Evolutionary conservation across 2,888 invertebrate species (phyloP), one percentile per base, ranked within the genome.

Genomic region (Drosophila cracens): DNA sequence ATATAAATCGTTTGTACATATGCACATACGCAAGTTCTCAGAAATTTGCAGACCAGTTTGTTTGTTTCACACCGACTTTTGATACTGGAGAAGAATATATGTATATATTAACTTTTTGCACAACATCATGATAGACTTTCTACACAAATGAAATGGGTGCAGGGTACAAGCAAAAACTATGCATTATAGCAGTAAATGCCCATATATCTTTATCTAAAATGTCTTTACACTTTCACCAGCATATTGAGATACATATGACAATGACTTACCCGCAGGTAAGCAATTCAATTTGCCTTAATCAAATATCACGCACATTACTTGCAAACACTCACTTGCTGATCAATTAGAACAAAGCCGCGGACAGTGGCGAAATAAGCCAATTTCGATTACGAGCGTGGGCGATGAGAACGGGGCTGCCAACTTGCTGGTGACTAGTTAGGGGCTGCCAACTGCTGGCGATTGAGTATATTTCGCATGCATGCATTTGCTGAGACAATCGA

Each of bases 391-490:
- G 2, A 31, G 5, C 16, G 8, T 3, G 8, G 31, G 8, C 29
- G 2, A 16, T 40, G 18, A 10, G 13, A 25, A n/a, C 43, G 16
- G 66, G 2, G 38, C 66, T 67, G 66, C n/a, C 66, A 48, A 64
- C 52, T 21, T 16, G n/a, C 2, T n/a, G n/a, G 40, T 0, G 0
- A 31, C 10, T 10, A 31, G 25, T 11, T 13, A 5, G 11, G 67
- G 2, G 49, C 49, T 67, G 67, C 38, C 67, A 49, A 54, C 33
- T 13, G 33, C 2, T 53, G 16, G 25, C 6, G 43, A 11, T 13
- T 16, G 33, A 54, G 25, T 6, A 4, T 27, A 25, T 46, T 34
- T 52, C 11, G 27, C 36, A 54, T 3, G 53, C 10, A 34, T 53
- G 53, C 34, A 34, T 25, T 13, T 16, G 34, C 31, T 5, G 13